Evolutionary conservation across 2,888 invertebrate genomes (phyloP), one percentile per base, ranked within the genome.

Genomic region (Nezara viridula): DNA sequence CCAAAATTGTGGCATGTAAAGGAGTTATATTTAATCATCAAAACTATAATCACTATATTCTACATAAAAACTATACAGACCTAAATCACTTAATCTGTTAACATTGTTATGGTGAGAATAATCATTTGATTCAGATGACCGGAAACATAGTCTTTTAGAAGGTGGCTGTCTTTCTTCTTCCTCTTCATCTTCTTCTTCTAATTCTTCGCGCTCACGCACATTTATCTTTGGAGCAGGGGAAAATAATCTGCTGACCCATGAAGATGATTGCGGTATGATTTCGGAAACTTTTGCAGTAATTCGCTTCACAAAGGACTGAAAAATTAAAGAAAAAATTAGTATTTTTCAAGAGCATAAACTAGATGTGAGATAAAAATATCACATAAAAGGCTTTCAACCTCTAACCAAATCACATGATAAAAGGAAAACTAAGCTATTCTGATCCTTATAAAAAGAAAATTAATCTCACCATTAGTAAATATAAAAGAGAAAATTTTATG

Each of bases 301-400:
- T 94, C 95, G 95, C 92, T 94, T 94, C 90, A 96, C 95, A 92
- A 96, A 95, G 40, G 96, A 96, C 96, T 96, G 94, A 86, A 94
- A 94, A 50, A 89, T 32, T 21, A 73, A 73, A 10, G 32, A 37
- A 19, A 32, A 60, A 37, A 73, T 73, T 2, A 73, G 19, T 37
- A 73, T 37, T 19, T 86, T 40, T 47, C 21, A 6, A 27, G 19
- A 6, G 0, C 10, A 24, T 37, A 37, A 21, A 73, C 37, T 3
- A 73, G 0, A 16, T 2, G 32, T 27, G 9, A 24, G 37, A 1
- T 37, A 73, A 37, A 73, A 73, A 19, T 73, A 73, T 19, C 16
- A 73, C 7, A 16, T 7, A 14, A 7, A 27, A 60, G 14, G 60
- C 21, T 6, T 37, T 19, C 1, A 37, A 73, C 7, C 9, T 37